These are phyloP conservation scores for Periophthalmodon schlosseri DNA, from an alignment of 2,113 vertebrate species.

Conservation along the genomic window DNA sequence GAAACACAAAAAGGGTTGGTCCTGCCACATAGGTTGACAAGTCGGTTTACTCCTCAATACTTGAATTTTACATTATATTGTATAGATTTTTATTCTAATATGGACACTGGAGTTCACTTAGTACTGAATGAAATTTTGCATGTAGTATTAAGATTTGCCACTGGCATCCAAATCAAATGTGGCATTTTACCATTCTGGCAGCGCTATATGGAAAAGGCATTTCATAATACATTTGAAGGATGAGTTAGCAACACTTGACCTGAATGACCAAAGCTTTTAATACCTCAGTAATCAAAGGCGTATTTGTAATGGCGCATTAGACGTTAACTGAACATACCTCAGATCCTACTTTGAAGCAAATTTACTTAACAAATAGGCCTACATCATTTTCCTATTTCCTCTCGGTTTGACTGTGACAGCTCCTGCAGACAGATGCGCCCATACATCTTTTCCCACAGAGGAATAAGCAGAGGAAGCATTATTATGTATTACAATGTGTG, in stretches of 20 bases:
- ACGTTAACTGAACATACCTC: not conserved
- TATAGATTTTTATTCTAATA: not conserved
- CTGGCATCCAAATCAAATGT: too few species aligned
- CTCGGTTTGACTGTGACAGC: conserved; percentile 6
- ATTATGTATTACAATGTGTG: conserved; percentile 15
- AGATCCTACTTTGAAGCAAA: not conserved
- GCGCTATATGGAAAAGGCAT: too few species aligned
- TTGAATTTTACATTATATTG: not conserved
- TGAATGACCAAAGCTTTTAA: not conserved
- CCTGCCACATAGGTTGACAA: too few species aligned
- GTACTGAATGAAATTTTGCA: too few species aligned
- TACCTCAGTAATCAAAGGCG: too few species aligned
- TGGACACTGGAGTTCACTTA: too few species aligned
- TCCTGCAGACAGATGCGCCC: conserved; percentile 12
- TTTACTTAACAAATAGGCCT: not conserved
- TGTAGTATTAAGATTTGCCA: too few species aligned
- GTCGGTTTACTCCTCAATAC: too few species aligned
- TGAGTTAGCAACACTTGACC: not conserved
- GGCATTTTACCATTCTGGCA: too few species aligned
- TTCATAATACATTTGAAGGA: too few species aligned
- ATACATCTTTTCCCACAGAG: conserved; percentile 23
- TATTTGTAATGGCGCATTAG: too few species aligned
- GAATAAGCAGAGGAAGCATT: conserved; percentile 52
- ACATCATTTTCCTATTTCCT: conserved; percentile 2
- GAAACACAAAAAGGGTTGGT: too few species aligned